phyloP scores from a whole-genome alignment of 2,113 vertebrate genomes.

The Ginglymostoma cirratum region DNA sequence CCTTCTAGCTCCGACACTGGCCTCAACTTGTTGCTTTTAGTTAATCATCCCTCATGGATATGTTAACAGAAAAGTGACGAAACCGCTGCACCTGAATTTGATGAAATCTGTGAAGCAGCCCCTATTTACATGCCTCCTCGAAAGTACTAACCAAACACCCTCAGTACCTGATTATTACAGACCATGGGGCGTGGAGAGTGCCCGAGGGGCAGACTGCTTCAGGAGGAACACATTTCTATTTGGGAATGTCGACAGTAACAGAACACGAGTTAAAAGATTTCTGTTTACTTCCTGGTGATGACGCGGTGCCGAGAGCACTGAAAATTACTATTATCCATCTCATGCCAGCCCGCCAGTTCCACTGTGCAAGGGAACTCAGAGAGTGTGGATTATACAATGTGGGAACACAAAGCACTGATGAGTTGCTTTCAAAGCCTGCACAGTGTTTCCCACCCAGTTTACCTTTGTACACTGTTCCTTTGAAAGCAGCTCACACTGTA shows the following conservation, averaged over 20 bases:
- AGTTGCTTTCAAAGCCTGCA: neutral
- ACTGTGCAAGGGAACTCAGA: conserved; percentile 39
- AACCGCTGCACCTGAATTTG: neutral
- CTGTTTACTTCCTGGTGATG: conserved; percentile 58
- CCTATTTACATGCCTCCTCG: neutral
- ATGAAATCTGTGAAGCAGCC: neutral
- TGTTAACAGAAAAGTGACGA: neutral
- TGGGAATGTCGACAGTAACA: conserved; percentile 42
- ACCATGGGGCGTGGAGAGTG: neutral
- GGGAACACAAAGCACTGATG: neutral
- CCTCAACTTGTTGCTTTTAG: too few species aligned
- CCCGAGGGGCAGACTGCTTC: neutral
- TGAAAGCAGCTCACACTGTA: neutral
- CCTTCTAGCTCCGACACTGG: neutral
- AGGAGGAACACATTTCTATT: conserved; percentile 38
- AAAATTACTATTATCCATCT: conserved; percentile 73
- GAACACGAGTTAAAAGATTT: conserved; percentile 48
- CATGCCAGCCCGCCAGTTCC: conserved; percentile 42
- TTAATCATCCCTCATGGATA: neutral
- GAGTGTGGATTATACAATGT: neutral
- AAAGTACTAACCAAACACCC: neutral
- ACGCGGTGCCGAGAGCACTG: conserved; percentile 54
- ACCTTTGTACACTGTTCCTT: too few species aligned
- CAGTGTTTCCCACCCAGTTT: too few species aligned
- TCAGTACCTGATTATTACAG: neutral